A percentile compares a stretch with the other conserved stretches of the same genome.
Conservation (phyloP, 2,113 vertebrate genomes). For the Labeo rohita region DNA sequence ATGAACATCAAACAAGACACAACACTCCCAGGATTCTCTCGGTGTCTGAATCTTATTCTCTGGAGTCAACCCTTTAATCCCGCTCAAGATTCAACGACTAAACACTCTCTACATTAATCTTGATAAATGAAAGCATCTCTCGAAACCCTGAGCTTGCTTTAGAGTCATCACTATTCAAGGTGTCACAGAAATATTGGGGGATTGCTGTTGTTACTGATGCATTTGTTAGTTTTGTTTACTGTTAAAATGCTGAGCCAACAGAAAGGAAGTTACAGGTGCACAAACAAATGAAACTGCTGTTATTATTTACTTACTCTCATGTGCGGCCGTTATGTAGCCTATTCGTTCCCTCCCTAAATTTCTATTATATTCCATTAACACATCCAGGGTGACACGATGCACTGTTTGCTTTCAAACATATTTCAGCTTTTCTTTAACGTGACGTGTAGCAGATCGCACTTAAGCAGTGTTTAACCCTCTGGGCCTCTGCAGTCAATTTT, state of each 20-base stretch:
- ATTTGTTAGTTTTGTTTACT: constrained; percentile 33
- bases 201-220: constrained; percentile 24
- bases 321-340: background rate
- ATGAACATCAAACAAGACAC: constrained; percentile 25
- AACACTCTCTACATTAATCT: constrained; percentile 19
- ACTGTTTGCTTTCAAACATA: background rate
- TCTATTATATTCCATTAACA: background rate
- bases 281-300: background rate
- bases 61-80: constrained; percentile 21
- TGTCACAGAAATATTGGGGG: constrained; percentile 31
- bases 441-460: background rate
- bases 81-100: constrained; percentile 16
- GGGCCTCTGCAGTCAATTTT: too few relatives aligned
- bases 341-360: background rate
- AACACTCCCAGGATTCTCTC: constrained; percentile 8
- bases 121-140: constrained; percentile 33
- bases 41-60: background rate
- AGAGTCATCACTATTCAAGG: constrained; percentile 24
- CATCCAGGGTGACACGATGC: background rate
- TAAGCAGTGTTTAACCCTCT: background rate
- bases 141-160: constrained; percentile 20
- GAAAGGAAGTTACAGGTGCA: background rate
- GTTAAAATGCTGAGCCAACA: constrained; percentile 36
- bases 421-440: too few relatives aligned
- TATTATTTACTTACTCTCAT: background rate